These are phyloP conservation scores for Otolemur crassicaudatus DNA, from an alignment of 2,797 vertebrate species.

Conservation along the genomic window DNA sequence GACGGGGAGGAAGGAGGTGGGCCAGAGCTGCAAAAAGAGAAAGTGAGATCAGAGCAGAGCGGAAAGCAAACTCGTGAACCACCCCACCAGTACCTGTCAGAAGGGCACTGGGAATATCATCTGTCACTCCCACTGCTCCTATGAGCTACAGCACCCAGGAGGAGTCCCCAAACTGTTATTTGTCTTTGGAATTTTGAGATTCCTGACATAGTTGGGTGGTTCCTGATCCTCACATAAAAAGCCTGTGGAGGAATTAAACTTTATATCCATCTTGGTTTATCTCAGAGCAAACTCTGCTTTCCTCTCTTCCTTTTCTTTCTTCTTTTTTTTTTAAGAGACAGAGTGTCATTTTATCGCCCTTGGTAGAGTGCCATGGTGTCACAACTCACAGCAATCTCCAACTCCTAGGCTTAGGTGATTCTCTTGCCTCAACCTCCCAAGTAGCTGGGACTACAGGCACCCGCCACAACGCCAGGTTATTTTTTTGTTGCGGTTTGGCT, in stretches of 20 bases:
- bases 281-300: not conserved
- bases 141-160: not conserved
- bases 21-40: not conserved
- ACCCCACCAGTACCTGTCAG: not conserved
- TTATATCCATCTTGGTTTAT: not conserved
- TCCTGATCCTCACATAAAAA: slow-evolving; percentile 2
- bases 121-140: not conserved
- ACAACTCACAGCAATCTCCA: no score
- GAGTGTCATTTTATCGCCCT: no score
- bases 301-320: not conserved
- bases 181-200: slow-evolving; percentile 5
- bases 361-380: no score
- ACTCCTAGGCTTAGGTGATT: no score
- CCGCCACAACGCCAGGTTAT: no score
- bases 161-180: not conserved
- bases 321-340: not conserved
- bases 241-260: not conserved
- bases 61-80: not conserved
- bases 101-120: not conserved
- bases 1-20: not conserved
- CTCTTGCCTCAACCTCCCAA: no score
- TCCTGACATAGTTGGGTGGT: not conserved
- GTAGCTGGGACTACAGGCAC: no score
- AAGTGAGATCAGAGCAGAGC: not conserved
- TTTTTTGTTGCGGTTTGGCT: no score